Evolutionary conservation across 2,888 invertebrate genomes (phyloP).

Genomic region (Erpobdella octoculata): DNA sequence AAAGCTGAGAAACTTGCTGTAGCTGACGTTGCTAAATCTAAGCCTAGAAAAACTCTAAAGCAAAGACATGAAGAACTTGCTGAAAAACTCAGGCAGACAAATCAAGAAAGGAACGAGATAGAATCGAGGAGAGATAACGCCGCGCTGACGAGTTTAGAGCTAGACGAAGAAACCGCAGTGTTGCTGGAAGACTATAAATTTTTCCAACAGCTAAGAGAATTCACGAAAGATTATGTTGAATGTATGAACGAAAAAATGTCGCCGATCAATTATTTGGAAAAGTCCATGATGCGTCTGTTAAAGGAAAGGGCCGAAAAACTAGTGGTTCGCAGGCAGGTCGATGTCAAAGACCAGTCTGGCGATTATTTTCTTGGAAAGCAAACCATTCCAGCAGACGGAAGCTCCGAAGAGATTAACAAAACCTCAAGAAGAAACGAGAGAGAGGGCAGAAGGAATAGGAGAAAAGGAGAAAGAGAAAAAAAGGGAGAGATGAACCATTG

Average conservation of each 20-base stretch:
- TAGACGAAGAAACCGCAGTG: conserved; percentile 59
- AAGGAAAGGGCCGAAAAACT: conserved; percentile 65
- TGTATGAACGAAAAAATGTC: conserved; percentile 84
- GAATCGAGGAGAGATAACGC: neutral
- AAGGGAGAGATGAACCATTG: conserved; percentile 59
- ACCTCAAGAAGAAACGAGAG: conserved; percentile 75
- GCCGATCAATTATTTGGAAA: conserved; percentile 72
- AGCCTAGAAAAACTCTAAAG: too few species aligned
- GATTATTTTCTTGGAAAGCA: conserved; percentile 65
- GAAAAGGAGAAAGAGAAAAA: conserved; percentile 68
- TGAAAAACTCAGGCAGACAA: conserved; percentile 53
- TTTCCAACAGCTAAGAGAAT: conserved; percentile 89
- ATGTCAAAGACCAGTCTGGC: conserved; percentile 86
- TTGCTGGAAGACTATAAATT: conserved; percentile 78
- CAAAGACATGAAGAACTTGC: conserved; percentile 58
- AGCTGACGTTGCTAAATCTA: too few species aligned
- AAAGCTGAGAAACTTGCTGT: too few species aligned
- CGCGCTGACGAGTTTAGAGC: conserved; percentile 52
- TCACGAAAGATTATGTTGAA: conserved; percentile 89
- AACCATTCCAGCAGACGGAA: too few species aligned
- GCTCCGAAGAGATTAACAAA: conserved; percentile 34
- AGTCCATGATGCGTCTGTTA: conserved; percentile 66
- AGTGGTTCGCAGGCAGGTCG: conserved; percentile 72
- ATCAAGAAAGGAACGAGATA: conserved; percentile 38
- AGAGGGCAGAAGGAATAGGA: conserved; percentile 69